These are phyloP conservation scores for Echiichthys vipera DNA, from an alignment of 2,797 vertebrate species.

Conservation along the genomic window DNA sequence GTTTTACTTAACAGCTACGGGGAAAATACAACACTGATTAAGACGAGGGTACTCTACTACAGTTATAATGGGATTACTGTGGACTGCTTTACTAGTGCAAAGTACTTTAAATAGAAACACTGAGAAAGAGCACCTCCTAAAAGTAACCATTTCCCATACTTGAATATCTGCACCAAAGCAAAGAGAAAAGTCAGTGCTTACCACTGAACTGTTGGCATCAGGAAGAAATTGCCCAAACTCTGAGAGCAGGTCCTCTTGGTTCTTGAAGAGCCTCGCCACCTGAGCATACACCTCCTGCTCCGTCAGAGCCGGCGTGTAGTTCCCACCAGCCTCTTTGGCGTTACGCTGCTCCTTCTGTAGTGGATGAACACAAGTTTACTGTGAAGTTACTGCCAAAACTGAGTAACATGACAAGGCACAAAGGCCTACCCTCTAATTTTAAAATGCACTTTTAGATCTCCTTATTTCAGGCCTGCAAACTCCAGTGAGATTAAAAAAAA, in stretches of 20 bases:
- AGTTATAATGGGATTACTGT: neutral
- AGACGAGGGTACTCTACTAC: neutral
- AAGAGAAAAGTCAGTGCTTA: constrained; percentile 69
- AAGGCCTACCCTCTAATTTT: neutral
- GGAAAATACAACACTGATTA: neutral
- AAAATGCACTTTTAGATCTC: neutral
- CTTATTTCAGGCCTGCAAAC: neutral
- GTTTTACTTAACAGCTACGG: constrained; percentile 83
- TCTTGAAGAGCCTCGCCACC: constrained; percentile 98
- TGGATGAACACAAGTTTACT: neutral
- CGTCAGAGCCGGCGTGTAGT: constrained; percentile 95
- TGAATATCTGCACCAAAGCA: neutral
- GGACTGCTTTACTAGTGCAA: neutral
- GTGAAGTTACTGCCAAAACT: constrained; percentile 2
- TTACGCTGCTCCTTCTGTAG: constrained; percentile 97
- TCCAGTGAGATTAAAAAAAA: neutral
- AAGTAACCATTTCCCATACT: neutral
- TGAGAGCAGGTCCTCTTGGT: constrained; percentile 97
- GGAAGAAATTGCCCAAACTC: constrained; percentile 99
- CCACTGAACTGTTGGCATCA: constrained; percentile 98
- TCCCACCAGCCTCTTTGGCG: constrained; percentile 97
- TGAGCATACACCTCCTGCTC: constrained; percentile 99
- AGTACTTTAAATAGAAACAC: neutral
- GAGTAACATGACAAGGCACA: neutral
- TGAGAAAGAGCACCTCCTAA: neutral